These are phyloP conservation scores for Leptinotarsa lineolata DNA, from an alignment of 1,140 invertebrate species.

Conservation along the genomic window DNA sequence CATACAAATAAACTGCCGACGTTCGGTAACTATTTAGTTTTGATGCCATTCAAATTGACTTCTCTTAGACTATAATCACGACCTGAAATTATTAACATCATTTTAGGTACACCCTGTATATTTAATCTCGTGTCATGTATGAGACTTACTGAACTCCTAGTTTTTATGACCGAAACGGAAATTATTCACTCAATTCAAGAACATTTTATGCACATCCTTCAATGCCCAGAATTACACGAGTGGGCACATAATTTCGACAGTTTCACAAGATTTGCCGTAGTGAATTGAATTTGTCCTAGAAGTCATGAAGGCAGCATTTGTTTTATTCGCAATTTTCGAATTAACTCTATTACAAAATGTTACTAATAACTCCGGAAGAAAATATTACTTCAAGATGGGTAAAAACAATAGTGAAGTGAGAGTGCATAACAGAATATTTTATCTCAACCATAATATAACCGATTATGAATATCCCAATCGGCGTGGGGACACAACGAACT, in stretches of 20 bases:
- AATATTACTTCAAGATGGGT: slow-evolving; percentile 37
- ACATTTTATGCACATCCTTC: background rate
- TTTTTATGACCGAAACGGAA: background rate
- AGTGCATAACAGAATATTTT: slow-evolving; percentile 34
- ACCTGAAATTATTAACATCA: too few species aligned
- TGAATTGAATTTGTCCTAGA: background rate
- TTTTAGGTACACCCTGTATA: too few species aligned
- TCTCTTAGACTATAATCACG: too few species aligned
- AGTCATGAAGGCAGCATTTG: background rate
- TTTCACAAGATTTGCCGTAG: background rate
- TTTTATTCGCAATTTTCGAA: slow-evolving; percentile 8
- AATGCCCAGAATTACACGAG: background rate
- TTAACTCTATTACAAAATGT: background rate
- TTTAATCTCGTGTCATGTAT: too few species aligned
- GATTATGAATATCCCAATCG: slow-evolving; percentile 28
- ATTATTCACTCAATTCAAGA: background rate
- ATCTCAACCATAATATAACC: slow-evolving; percentile 38
- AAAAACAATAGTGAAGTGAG: slow-evolving; percentile 36
- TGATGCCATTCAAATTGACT: too few species aligned
- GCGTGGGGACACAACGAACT: slow-evolving; percentile 20
- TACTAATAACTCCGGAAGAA: slow-evolving; percentile 29
- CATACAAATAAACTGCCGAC: too few species aligned
- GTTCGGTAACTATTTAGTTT: too few species aligned
- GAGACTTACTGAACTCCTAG: too few species aligned
- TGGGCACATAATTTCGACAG: background rate